phyloP scores from a whole-genome alignment of 2,113 vertebrate species.

The Eonycteris spelaea region DNA sequence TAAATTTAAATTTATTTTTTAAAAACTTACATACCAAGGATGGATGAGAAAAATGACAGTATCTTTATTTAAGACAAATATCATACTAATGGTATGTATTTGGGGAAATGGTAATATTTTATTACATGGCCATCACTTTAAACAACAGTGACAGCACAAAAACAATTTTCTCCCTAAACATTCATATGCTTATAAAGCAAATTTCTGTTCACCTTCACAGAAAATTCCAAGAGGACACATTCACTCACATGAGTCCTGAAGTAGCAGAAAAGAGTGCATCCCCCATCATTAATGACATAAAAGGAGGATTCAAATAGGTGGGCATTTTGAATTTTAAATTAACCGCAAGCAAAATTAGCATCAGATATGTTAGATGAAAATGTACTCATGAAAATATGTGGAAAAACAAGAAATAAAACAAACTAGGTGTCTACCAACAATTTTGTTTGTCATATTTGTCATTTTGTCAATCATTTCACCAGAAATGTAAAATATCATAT shows the following conservation, averaged over 20 bases:
- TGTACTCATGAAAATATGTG: background rate
- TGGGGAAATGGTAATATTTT: background rate
- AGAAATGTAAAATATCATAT: constrained; percentile 32
- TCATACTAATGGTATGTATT: background rate
- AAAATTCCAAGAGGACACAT: background rate
- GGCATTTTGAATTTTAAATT: background rate
- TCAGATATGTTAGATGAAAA: constrained; percentile 5
- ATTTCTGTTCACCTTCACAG: background rate
- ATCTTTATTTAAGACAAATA: background rate
- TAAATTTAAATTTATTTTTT: background rate
- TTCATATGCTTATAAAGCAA: background rate
- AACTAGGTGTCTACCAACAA: background rate
- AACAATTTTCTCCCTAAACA: background rate
- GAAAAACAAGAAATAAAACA: background rate
- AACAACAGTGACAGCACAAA: background rate
- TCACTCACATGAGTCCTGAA: background rate
- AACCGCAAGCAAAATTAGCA: background rate
- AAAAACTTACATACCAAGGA: background rate
- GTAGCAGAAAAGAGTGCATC: background rate
- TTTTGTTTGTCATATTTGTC: background rate
- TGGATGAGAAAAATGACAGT: background rate
- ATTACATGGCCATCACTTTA: background rate
- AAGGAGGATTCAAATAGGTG: background rate
- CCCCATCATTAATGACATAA: background rate
- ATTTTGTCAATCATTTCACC: background rate